These are phyloP conservation scores for Amphilophus citrinellus DNA, from an alignment of 2,113 vertebrate genomes.

Conservation along the genomic window DNA sequence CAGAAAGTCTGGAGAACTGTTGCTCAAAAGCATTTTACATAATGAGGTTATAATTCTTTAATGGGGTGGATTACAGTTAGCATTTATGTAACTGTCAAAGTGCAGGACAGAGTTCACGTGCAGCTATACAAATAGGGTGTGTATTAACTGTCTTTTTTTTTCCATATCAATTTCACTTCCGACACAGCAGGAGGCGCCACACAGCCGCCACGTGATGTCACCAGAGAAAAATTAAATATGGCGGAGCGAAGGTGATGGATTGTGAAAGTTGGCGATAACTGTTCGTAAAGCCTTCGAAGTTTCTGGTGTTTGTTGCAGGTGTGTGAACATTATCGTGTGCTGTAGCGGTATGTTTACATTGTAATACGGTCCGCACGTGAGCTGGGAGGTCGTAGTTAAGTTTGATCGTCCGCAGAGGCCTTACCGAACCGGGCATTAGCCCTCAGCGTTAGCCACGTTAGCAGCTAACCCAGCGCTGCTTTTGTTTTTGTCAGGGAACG, in stretches of 20 bases:
- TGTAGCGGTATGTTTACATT: accelerated
- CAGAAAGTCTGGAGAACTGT: too few relatives aligned
- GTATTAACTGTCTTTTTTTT: background rate
- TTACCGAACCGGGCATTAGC: conserved; percentile 17
- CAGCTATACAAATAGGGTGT: background rate
- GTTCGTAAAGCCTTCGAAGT: background rate
- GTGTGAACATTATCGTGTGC: background rate
- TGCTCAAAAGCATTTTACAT: background rate
- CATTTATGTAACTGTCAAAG: background rate
- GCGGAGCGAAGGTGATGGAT: conserved; percentile 54
- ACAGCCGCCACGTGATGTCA: conserved; percentile 7
- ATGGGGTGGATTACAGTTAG: background rate
- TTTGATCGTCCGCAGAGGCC: background rate
- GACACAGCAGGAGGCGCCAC: conserved; percentile 19
- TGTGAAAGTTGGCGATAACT: conserved; percentile 32
- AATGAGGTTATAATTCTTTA: background rate
- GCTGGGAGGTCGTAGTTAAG: background rate
- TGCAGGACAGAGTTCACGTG: background rate
- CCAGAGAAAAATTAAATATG: conserved; percentile 67
- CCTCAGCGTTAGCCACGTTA: conserved; percentile 57
- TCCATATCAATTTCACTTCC: conserved; percentile 6
- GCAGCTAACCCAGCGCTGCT: conserved; percentile 46
- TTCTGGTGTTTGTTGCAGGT: background rate
- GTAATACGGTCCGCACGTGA: background rate
- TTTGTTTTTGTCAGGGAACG: conserved; percentile 41